Base-by-base conservation (phyloP, 23 tunicate genomes). In the Ciona savignyi region DNA sequence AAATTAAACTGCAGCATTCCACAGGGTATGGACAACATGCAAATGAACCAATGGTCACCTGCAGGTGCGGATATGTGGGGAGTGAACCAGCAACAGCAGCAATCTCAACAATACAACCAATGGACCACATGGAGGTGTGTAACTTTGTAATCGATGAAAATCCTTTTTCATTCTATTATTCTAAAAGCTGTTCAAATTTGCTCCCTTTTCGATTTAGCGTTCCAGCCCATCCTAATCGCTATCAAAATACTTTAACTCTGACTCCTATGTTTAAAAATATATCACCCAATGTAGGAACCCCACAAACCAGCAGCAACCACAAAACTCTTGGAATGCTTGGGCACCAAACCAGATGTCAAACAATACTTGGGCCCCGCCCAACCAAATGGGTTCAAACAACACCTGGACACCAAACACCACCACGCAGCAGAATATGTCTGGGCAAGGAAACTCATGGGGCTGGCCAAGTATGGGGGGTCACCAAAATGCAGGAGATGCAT, bases 291-390 rank as follows among this genome's bases (percentile, higher is more conserved):
- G 4, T 70, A 60, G 24, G 67, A 83, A 26, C 56, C 56, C 56
- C 9, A n/a, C n/a, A n/a, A 42, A 42, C 56, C 83, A 84, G 33
- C 81, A 80, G 63, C 77, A 66, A 24, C 93, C 60, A 42, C 85
- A 80, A 70, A 75, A 70, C 67, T 22, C 77, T n/a, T 80, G 93
- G 85, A 80, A 81, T 68, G 66, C 93, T 27, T 80, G 85, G 85
- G 82, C 77, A 28, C 81, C 80, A 20, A 78, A 74, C 63, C 80
- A 71, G 30, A 69, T 69, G 73, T 23, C 72, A 3, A 79, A 63
- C 84, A 86, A 81, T 77, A 68, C 93, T 3, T 86, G 93, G 93
- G 76, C 82, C 24, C 79, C 83, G 30, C 71, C 73, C 1, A 67
- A 24, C 23, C 76, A 63, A 6, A 31, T 23, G 62, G 56, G 49